Evolutionary conservation across 92 coral and sea anemone species (phyloP).

Genomic region (Heteractis magnifica): DNA sequence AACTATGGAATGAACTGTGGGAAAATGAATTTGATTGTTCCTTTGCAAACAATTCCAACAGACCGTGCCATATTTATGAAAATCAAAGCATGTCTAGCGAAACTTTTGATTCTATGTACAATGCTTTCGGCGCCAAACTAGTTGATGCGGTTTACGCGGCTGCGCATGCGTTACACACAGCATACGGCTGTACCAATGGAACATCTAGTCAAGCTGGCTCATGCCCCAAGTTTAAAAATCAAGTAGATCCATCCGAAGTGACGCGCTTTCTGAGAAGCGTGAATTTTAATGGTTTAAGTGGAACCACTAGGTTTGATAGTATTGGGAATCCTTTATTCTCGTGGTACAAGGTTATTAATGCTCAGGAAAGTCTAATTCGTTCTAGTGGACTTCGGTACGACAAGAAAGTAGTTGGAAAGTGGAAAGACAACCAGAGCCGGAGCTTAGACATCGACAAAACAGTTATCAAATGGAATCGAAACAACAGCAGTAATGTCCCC

Average conservation of each 20-base stretch:
- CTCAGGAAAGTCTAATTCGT: conserved; percentile 14
- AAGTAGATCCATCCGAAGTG: conserved; percentile 37
- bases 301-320: conserved; percentile 49
- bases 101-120: conserved; percentile 38
- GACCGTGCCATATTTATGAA: conserved; percentile 3
- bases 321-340: conserved; percentile 57
- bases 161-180: conserved; percentile 59
- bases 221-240: conserved; percentile 25
- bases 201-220: conserved; percentile 23
- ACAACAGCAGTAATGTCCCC: neutral
- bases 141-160: conserved; percentile 67
- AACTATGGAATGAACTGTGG: conserved; percentile 63
- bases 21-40: conserved; percentile 51
- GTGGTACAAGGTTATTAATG: conserved; percentile 56
- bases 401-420: conserved; percentile 32
- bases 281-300: conserved; percentile 61
- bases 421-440: conserved; percentile 14
- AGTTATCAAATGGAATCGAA: conserved; percentile 18
- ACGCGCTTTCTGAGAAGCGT: conserved; percentile 42
- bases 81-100: conserved; percentile 38
- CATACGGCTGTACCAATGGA: conserved; percentile 47
- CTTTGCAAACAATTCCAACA: conserved; percentile 1
- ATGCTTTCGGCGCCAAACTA: conserved; percentile 58
- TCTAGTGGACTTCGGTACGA: neutral
- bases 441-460: conserved; percentile 1